These are phyloP conservation scores for Lamellibrachia columna DNA, from an alignment of 2,888 invertebrate species.

Conservation along the genomic window DNA sequence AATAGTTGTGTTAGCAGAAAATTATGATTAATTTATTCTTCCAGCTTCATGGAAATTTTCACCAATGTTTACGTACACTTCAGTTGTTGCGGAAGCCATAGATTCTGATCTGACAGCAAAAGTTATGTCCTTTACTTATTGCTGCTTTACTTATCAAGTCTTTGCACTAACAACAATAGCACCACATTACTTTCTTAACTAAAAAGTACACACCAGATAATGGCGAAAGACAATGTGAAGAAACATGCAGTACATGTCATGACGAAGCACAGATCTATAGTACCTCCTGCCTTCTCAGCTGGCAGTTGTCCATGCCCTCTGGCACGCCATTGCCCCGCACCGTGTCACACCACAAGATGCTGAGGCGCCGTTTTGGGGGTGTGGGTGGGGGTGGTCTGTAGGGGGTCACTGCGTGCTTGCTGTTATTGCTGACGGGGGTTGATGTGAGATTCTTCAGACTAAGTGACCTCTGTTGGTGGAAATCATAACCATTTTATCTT, in stretches of 20 bases:
- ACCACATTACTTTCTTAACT: too few species aligned
- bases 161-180: too few species aligned
- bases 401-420: constrained; percentile 36
- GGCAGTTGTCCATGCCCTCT: constrained; percentile 45
- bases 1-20: too few species aligned
- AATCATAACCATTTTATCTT: background rate
- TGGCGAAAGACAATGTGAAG: too few species aligned
- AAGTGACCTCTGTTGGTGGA: constrained; percentile 44
- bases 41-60: too few species aligned
- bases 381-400: constrained; percentile 60
- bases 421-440: constrained; percentile 28
- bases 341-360: constrained; percentile 61
- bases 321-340: constrained; percentile 50
- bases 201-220: too few species aligned
- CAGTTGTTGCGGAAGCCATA: background rate
- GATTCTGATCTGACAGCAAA: too few species aligned
- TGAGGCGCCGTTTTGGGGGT: constrained; percentile 52
- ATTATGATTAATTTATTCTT: too few species aligned
- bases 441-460: constrained; percentile 55
- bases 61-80: background rate
- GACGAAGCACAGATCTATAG: background rate
- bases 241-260: too few species aligned
- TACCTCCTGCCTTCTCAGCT: constrained; percentile 29
- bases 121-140: too few species aligned
- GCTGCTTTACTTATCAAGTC: too few species aligned